These are phyloP conservation scores for Platypus cylindrus DNA, from an alignment of 2,888 invertebrate genomes.

Conservation along the genomic window DNA sequence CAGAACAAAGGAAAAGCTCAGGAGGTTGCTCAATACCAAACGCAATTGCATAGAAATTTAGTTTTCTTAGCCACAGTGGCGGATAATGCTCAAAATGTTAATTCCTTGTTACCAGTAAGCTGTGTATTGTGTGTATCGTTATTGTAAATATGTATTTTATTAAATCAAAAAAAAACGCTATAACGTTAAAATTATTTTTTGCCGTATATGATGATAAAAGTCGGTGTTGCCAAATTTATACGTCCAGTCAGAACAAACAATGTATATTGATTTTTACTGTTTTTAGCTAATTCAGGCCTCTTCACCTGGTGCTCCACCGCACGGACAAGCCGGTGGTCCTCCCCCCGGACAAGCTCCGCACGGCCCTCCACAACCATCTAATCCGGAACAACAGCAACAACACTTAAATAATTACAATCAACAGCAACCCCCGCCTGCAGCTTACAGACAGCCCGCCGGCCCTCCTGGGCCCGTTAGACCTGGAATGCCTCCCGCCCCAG, in stretches of 20 bases:
- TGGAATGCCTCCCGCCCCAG: too few relatives aligned
- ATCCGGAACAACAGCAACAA: conserved; percentile 29
- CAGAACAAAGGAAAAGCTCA: conserved; percentile 89
- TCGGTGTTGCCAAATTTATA: neutral
- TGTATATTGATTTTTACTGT: neutral
- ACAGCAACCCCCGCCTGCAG: conserved; percentile 25
- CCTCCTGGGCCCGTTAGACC: conserved; percentile 34
- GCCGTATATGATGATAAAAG: too few relatives aligned
- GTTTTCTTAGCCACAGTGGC: conserved; percentile 92
- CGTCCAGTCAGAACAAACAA: neutral
- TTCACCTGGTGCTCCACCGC: conserved; percentile 27
- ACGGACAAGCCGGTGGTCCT: conserved; percentile 28
- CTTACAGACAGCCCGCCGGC: conserved; percentile 32
- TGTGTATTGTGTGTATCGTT: too few relatives aligned
- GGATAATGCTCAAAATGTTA: conserved; percentile 91
- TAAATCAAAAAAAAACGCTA: too few relatives aligned
- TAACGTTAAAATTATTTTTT: too few relatives aligned
- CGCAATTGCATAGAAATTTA: conserved; percentile 87
- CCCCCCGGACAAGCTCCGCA: conserved; percentile 27
- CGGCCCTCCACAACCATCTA: conserved; percentile 19
- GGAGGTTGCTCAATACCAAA: conserved; percentile 90
- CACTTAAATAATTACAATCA: conserved; percentile 35
- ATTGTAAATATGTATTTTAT: too few relatives aligned
- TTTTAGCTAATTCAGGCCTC: conserved; percentile 17
- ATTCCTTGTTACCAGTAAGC: conserved; percentile 76